Percentiles rank a stretch among this genome's conserved stretches.
Evolutionary conservation across 2,797 vertebrate genomes (phyloP).

Genomic region (Onychomys torridus): DNA sequence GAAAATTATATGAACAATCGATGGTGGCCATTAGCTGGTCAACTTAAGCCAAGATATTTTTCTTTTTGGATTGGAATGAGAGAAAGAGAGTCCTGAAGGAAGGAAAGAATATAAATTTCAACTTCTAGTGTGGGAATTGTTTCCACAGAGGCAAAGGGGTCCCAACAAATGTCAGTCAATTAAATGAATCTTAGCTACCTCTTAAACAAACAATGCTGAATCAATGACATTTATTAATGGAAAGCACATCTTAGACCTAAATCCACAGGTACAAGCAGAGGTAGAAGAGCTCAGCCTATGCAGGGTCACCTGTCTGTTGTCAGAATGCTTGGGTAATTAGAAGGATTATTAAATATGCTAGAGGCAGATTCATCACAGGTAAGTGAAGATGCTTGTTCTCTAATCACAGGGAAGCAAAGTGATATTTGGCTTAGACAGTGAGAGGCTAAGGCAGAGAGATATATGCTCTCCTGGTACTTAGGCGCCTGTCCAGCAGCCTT

Average conservation of each 20-base stretch:
- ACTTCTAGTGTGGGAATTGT: neutral
- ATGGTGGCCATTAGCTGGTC: neutral
- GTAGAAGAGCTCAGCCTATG: neutral
- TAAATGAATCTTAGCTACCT: neutral
- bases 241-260: neutral
- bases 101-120: neutral
- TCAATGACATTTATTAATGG: neutral
- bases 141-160: neutral
- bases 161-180: neutral
- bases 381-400: constrained; percentile 54
- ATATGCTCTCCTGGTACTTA: neutral
- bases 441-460: neutral
- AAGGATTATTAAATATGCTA: constrained; percentile 53
- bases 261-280: neutral
- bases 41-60: neutral
- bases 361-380: constrained; percentile 22
- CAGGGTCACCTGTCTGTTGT: neutral
- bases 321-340: constrained; percentile 39
- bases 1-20: neutral
- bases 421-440: neutral
- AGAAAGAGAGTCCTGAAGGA: neutral
- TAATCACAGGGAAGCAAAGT: constrained; percentile 26
- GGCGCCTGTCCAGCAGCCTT: neutral
- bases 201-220: neutral
- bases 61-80: neutral